Percentiles rank a stretch among this genome's conserved stretches.
These are phyloP conservation scores for Perizoma flavofasciatum DNA, from an alignment of 2,888 invertebrate species.

Conservation along the genomic window DNA sequence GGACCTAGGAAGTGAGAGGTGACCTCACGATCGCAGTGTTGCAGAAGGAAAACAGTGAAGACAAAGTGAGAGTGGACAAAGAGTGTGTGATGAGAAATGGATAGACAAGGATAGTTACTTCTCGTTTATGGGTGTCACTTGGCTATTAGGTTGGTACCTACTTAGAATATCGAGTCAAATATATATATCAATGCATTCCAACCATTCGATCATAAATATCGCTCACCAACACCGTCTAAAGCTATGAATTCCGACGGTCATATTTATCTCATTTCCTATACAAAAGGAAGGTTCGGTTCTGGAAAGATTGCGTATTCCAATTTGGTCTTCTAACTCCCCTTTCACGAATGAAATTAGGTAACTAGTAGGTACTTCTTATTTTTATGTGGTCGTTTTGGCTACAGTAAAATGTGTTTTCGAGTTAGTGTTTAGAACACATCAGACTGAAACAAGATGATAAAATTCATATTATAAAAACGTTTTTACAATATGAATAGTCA, in stretches of 20 bases:
- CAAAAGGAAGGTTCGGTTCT: slow-evolving; percentile 21
- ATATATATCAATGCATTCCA: slow-evolving; percentile 12
- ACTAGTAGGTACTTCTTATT: slow-evolving; percentile 23
- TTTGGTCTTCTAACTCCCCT: slow-evolving; percentile 10
- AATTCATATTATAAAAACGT: too few species aligned
- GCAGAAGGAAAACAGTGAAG: too few species aligned
- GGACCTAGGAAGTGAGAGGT: too few species aligned
- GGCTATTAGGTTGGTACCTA: too few species aligned
- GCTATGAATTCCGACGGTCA: slow-evolving; percentile 20
- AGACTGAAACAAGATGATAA: too few species aligned
- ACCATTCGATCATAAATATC: slow-evolving; percentile 5
- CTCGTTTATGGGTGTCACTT: too few species aligned
- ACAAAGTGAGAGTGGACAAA: too few species aligned
- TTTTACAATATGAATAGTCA: too few species aligned
- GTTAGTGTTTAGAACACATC: neutral
- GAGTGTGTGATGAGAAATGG: too few species aligned
- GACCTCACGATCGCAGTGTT: too few species aligned
- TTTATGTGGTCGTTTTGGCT: slow-evolving; percentile 13
- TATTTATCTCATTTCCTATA: slow-evolving; percentile 31
- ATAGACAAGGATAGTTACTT: too few species aligned
- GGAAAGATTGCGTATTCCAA: slow-evolving; percentile 23
- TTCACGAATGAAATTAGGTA: neutral
- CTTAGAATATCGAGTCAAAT: neutral
- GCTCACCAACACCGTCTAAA: slow-evolving; percentile 4
- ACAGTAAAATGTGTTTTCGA: neutral